A percentile compares a stretch with the other conserved stretches of the same genome.
These are phyloP conservation scores for Myotis yumanensis DNA, from an alignment of 2,113 vertebrate genomes.

Conservation along the genomic window DNA sequence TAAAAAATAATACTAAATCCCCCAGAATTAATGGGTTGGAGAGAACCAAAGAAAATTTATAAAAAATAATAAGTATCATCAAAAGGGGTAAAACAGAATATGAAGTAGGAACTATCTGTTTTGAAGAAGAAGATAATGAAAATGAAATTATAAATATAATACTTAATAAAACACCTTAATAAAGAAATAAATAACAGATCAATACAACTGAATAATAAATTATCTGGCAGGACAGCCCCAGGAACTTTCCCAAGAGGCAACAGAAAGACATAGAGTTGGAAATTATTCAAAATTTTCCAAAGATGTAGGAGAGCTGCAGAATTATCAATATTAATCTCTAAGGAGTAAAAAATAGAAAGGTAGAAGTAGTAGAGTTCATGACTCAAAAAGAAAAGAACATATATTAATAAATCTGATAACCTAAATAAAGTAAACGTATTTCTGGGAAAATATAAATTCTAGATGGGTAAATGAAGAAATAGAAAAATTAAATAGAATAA, in stretches of 20 bases:
- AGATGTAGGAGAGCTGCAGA: background rate
- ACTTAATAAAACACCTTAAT: background rate
- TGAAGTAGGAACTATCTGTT: background rate
- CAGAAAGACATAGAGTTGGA: background rate
- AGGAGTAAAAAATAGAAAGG: background rate
- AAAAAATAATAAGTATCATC: background rate
- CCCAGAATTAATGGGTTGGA: background rate
- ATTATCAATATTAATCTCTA: too few relatives aligned
- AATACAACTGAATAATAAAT: background rate
- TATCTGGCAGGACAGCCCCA: background rate
- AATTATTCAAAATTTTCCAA: background rate
- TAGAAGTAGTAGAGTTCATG: background rate
- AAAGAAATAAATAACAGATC: background rate
- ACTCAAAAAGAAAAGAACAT: background rate
- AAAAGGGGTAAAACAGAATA: background rate
- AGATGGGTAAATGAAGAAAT: background rate
- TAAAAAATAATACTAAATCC: background rate
- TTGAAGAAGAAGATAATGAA: background rate
- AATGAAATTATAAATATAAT: background rate
- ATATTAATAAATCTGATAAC: background rate
- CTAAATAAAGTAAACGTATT: background rate
- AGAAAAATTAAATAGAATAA: background rate
- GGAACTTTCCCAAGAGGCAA: background rate
- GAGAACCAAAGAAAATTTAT: background rate
- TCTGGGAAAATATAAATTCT: background rate